Evolutionary conservation across 2,888 invertebrate genomes (phyloP).

Genomic region (Dexiosoma caninum): DNA sequence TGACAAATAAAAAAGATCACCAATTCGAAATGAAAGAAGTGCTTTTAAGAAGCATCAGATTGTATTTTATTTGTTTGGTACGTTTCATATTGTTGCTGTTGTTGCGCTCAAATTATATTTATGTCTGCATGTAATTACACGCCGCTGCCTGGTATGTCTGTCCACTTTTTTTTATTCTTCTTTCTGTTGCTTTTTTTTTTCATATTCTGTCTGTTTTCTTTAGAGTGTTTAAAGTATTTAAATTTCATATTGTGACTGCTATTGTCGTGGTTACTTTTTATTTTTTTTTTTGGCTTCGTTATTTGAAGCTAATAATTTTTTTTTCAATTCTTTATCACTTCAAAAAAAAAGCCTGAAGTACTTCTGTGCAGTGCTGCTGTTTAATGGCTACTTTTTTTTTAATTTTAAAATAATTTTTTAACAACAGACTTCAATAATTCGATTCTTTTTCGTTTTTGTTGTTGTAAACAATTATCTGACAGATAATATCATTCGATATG

Average conservation of each 20-base stretch:
- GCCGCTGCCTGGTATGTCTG: neutral
- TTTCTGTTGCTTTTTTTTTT: neutral
- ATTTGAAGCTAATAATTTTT: slow-evolving; percentile 39
- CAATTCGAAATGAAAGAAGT: slow-evolving; percentile 47
- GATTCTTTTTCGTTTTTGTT: slow-evolving; percentile 17
- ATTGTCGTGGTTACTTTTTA: slow-evolving; percentile 9
- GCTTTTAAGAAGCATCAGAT: slow-evolving; percentile 59
- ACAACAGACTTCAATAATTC: slow-evolving; percentile 31
- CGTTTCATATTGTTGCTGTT: slow-evolving; percentile 21
- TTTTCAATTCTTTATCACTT: slow-evolving; percentile 58
- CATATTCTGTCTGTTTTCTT: neutral
- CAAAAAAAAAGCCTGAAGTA: slow-evolving; percentile 41
- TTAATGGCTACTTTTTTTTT: slow-evolving; percentile 24
- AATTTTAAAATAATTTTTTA: neutral
- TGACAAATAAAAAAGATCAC: slow-evolving; percentile 43
- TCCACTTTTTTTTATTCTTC: neutral
- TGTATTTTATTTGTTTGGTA: slow-evolving; percentile 29
- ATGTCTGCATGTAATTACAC: slow-evolving; percentile 42
- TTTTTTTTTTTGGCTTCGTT: slow-evolving; percentile 34
- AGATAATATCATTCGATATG: slow-evolving; percentile 27
- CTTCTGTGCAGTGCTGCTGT: slow-evolving; percentile 51
- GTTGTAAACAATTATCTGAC: slow-evolving; percentile 18
- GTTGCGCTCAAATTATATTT: slow-evolving; percentile 14
- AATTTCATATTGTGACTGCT: slow-evolving; percentile 44
- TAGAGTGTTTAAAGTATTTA: slow-evolving; percentile 47